phyloP scores from a whole-genome alignment of 2,888 invertebrate genomes.

The Drosophila nr. fundita region DNA sequence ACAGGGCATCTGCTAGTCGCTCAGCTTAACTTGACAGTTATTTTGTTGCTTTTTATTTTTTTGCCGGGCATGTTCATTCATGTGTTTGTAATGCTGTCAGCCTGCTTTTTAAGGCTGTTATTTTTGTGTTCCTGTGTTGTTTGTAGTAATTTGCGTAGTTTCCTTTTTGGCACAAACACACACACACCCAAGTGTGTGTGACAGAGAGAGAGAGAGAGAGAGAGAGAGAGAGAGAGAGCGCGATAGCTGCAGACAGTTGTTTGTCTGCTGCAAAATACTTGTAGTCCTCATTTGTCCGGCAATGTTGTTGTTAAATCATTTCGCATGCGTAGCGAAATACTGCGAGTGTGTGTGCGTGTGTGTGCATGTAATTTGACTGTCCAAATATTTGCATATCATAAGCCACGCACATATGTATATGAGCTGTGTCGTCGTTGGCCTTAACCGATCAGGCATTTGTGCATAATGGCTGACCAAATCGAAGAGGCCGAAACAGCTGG shows the following conservation, averaged over 20 bases:
- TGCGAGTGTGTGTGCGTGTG: constrained; percentile 1
- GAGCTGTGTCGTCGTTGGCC: constrained; percentile 12
- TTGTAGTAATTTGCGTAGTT: constrained; percentile 73
- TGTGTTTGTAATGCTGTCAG: constrained; percentile 66
- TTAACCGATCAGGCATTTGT: constrained; percentile 4
- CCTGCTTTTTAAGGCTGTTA: constrained; percentile 19
- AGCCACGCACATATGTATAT: constrained; percentile 30
- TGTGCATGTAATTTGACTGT: constrained; percentile 41
- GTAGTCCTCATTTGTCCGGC: constrained; percentile 58
- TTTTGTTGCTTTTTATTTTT: constrained; percentile 10
- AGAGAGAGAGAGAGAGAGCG: neutral
- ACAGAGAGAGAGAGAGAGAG: neutral
- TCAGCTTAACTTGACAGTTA: neutral
- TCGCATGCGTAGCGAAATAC: constrained; percentile 39
- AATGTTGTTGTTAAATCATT: constrained; percentile 37
- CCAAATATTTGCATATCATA: constrained; percentile 73
- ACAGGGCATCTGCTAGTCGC: constrained; percentile 25
- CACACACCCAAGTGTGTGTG: neutral
- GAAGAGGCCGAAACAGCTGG: constrained; percentile 63
- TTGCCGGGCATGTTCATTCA: constrained; percentile 56
- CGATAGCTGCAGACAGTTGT: constrained; percentile 32
- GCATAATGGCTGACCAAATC: constrained; percentile 7
- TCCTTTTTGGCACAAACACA: constrained; percentile 60
- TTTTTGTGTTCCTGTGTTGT: constrained; percentile 45
- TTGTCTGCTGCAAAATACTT: constrained; percentile 64